Base-by-base conservation (phyloP, 2,113 vertebrate species). In the Sigmodon hispidus region DNA sequence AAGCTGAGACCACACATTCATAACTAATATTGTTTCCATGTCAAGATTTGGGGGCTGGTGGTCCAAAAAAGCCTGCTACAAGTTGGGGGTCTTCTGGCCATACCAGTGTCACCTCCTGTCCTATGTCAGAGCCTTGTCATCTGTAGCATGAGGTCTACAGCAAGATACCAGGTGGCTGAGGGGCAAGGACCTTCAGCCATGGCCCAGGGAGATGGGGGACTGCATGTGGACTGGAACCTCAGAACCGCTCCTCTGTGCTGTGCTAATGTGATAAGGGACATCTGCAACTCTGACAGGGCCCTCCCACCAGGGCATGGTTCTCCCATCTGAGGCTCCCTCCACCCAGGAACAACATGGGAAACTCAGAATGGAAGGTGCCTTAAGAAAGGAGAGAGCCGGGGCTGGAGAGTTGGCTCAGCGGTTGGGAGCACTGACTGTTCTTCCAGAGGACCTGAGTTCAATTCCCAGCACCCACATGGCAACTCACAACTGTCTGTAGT, bases 171-270 rank as follows among this genome's bases (percentile, higher is more conserved):
- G 72, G 9, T 48, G 3, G 40, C 24, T 59, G 61, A 12, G 22
- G 1, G 43, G n/a, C 22, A 1, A 43, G 6, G 21, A 15, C 4
- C 48, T 21, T 36, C 19, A 75, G 16, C 31, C 11, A 26, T 26
- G 12, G 0, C 48, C 43, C 43, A 36, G 61, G 8, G 40, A 70
- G 31, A n/a, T 2, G 22, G 50, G 36, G 50, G 48, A n/a, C 79
- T 67, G 8, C 7, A 12, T 48, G 3, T 50, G 21, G 29, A 40
- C 52, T 19, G 24, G 59, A 24, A 15, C 48, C 36, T 50, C 76
- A 43, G 55, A 61, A 69, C 24, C 8, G 0, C 3, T 31, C 34
- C 45, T 43, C 45, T 24, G 0, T 0, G 12, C 5, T 1, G 0
- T 4, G 70, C 24, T 12, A 5, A 61, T 77, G 48, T 36, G 36